Evolutionary conservation across 1,140 invertebrate species (phyloP).

Genomic region (Amphibalanus amphitrite): DNA sequence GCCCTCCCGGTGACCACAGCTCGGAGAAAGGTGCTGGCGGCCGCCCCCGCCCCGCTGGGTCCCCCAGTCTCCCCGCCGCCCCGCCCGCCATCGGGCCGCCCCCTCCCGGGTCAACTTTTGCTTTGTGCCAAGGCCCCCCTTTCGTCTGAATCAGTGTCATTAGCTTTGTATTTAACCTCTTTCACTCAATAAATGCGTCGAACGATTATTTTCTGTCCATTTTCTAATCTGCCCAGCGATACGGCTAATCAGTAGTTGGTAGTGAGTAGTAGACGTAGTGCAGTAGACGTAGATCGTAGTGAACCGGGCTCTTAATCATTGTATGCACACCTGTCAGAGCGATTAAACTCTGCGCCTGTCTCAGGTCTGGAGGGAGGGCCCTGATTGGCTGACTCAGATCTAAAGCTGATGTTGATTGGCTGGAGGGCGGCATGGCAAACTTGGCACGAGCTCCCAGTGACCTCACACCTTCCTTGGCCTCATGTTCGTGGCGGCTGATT

Average conservation of each 20-base stretch:
- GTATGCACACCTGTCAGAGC: neutral
- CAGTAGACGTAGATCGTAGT: neutral
- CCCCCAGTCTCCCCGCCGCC: neutral
- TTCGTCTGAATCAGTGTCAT: neutral
- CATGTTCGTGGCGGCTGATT: conserved; percentile 11
- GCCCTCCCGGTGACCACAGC: neutral
- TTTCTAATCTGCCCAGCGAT: neutral
- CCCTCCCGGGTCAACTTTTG: neutral
- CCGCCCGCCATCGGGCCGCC: too few species aligned
- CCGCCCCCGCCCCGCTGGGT: too few species aligned
- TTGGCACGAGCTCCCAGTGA: conserved; percentile 18
- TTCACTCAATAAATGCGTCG: neutral
- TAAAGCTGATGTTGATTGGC: conserved; percentile 10
- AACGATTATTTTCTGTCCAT: conserved; percentile 1
- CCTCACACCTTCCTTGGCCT: conserved; percentile 9
- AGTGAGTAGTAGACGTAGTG: neutral
- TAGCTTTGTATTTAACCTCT: conserved; percentile 2
- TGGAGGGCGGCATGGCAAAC: conserved; percentile 17
- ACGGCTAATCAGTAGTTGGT: neutral
- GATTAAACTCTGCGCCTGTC: neutral
- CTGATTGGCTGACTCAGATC: neutral
- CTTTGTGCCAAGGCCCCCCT: neutral
- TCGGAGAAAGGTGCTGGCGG: too few species aligned
- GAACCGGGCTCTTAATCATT: neutral
- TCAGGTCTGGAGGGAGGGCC: neutral